Base-by-base conservation (phyloP, 2,888 invertebrate genomes). In the Hydrotaea diabolus region DNA sequence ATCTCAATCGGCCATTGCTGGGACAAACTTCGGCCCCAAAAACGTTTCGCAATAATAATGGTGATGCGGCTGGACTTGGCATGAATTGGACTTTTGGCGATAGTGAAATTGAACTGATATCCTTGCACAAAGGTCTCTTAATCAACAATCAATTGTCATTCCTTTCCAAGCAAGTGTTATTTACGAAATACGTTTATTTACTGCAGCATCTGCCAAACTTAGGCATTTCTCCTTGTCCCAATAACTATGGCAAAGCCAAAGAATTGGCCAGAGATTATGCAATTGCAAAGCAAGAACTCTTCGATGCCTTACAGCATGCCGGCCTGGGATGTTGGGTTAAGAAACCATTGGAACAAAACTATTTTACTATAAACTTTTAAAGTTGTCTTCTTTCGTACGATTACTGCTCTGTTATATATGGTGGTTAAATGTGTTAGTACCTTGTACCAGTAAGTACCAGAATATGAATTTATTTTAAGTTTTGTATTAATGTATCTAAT, bases 301-400 rank as follows among this genome's bases (percentile, higher is more conserved):
- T 95, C 89, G 94, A 94, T 77, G 96, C 97, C 66, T 98, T 98
- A 93, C 93, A 94, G 86, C 95, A 96, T 88, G 96, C 96, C 4
- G 95, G 96, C 83, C 94, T 97, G 26, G 98, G 98, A 0, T 94
- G 93, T 86, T 98, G 98, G 98, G 94, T 98, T 75, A 96, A 96
- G 90, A 98, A 98, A 90, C 98, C 98, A 0, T 93, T 96, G 49
- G 98, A 98, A 92, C 97, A 98, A 91, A 98, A 98, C 90, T 95
- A 96, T 93, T 98, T 98, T 91, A 94, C 93, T 0, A 77, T 80
- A 55, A 2, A 55, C 17, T 1, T 2, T 31, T 31, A 7, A 31
- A 31, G 31, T 31, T n/a, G n/a, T n/a, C n/a, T n/a, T n/a, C n/a
- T n/a, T n/a, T n/a, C n/a, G 31, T 31, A 4, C 3, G 7, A 31